phyloP scores from a whole-genome alignment of 2,113 vertebrate genomes.

The Tachycineta bicolor region DNA sequence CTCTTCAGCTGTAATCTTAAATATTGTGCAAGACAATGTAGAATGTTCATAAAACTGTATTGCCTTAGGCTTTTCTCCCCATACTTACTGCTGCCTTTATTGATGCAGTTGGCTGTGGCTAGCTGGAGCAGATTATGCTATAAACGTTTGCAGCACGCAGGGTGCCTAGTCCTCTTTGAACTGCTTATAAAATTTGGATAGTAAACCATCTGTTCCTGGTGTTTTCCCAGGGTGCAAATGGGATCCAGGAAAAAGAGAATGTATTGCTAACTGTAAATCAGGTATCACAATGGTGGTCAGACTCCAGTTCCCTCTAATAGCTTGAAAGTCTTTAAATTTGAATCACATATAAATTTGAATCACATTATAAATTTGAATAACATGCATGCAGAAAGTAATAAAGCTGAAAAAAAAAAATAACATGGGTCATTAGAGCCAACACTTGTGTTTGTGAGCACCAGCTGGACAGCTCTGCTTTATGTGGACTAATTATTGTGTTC shows the following conservation, averaged over 20 bases:
- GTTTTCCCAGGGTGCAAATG: slow-evolving; percentile 37
- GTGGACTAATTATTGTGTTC: neutral
- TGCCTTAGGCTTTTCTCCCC: neutral
- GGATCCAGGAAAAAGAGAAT: slow-evolving; percentile 27
- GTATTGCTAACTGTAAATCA: slow-evolving; percentile 36
- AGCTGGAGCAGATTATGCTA: neutral
- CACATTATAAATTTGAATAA: too few relatives aligned
- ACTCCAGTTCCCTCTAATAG: neutral
- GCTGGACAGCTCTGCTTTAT: neutral
- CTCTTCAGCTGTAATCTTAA: neutral
- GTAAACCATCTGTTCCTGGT: slow-evolving; percentile 41
- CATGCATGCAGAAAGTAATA: neutral
- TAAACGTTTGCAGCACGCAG: neutral
- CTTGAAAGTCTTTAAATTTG: neutral
- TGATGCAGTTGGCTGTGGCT: neutral
- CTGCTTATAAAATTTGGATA: neutral
- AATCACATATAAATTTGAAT: too few relatives aligned
- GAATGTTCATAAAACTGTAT: neutral
- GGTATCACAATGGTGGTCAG: neutral
- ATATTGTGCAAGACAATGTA: neutral
- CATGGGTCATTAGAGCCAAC: neutral
- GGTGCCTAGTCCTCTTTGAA: slow-evolving; percentile 11
- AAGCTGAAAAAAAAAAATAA: slow-evolving; percentile 11
- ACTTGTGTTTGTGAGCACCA: neutral
- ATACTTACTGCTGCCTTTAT: neutral